These are phyloP conservation scores for Hypocryptadius cinnamomeus DNA, from an alignment of 2,113 vertebrate species.

Conservation along the genomic window DNA sequence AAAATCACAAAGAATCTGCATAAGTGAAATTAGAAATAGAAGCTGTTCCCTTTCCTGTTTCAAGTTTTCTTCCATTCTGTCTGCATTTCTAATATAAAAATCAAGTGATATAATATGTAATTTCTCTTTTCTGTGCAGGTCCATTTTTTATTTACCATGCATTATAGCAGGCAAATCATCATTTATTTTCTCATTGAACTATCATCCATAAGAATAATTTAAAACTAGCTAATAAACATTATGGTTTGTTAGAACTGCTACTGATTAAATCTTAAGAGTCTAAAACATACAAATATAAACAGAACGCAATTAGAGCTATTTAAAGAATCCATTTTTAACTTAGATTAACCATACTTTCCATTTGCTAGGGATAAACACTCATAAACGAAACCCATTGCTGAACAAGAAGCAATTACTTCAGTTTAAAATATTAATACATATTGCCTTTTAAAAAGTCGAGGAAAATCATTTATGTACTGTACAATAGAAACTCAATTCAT, in stretches of 20 bases:
- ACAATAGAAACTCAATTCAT: slow-evolving; percentile 54
- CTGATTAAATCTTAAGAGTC: slow-evolving; percentile 81
- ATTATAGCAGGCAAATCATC: slow-evolving; percentile 55
- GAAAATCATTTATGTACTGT: slow-evolving; percentile 75
- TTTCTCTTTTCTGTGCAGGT: neutral
- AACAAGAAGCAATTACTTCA: slow-evolving; percentile 82
- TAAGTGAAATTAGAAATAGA: neutral
- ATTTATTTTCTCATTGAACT: slow-evolving; percentile 69
- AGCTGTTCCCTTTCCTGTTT: neutral
- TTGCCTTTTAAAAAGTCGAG: slow-evolving; percentile 71
- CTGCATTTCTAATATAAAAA: slow-evolving; percentile 25
- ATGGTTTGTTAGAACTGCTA: slow-evolving; percentile 76
- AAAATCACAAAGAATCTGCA: neutral
- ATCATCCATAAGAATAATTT: slow-evolving; percentile 75
- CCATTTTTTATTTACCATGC: slow-evolving; percentile 68
- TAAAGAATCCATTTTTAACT: slow-evolving; percentile 81
- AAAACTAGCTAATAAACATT: slow-evolving; percentile 80
- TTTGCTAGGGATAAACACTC: slow-evolving; percentile 77
- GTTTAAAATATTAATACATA: slow-evolving; percentile 82
- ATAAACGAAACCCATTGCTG: slow-evolving; percentile 77
- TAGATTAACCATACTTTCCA: slow-evolving; percentile 81
- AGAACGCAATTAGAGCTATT: slow-evolving; percentile 82
- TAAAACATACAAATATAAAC: slow-evolving; percentile 79
- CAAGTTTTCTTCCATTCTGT: neutral
- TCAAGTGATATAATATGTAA: neutral